These are phyloP conservation scores for Aleadryas rufinucha DNA, from an alignment of 2,113 vertebrate genomes.

Conservation along the genomic window DNA sequence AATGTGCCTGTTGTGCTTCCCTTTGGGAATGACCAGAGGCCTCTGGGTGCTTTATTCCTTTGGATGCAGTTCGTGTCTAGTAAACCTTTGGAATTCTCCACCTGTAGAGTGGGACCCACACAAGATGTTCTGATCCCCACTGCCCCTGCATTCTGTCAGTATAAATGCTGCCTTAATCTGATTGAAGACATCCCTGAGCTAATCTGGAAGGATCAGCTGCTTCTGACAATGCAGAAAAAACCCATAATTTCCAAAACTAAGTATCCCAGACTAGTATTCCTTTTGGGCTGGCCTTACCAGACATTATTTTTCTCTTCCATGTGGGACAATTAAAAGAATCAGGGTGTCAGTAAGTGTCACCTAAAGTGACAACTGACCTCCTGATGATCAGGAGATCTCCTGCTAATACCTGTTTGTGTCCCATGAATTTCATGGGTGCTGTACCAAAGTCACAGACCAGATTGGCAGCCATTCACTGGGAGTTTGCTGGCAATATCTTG, in stretches of 20 bases:
- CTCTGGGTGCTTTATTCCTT: background rate
- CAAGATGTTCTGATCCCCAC: background rate
- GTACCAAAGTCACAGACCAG: background rate
- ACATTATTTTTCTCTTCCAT: background rate
- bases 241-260: accelerated
- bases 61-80: accelerated
- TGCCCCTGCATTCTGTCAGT: background rate
- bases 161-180: background rate
- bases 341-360: background rate
- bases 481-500: background rate
- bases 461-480: background rate
- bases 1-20: background rate
- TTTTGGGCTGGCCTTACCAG: background rate
- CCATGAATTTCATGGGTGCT: background rate
- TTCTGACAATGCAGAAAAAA: background rate
- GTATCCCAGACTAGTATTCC: background rate
- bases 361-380: background rate
- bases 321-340: background rate
- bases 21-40: background rate
- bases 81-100: background rate
- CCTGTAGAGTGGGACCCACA: background rate
- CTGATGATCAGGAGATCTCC: background rate
- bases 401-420: background rate
- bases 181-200: background rate
- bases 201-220: background rate